A percentile compares a stretch with the other conserved stretches of the same genome.
Conservation (phyloP, 2,797 vertebrate species). For the Eutrigla gurnardus region DNA sequence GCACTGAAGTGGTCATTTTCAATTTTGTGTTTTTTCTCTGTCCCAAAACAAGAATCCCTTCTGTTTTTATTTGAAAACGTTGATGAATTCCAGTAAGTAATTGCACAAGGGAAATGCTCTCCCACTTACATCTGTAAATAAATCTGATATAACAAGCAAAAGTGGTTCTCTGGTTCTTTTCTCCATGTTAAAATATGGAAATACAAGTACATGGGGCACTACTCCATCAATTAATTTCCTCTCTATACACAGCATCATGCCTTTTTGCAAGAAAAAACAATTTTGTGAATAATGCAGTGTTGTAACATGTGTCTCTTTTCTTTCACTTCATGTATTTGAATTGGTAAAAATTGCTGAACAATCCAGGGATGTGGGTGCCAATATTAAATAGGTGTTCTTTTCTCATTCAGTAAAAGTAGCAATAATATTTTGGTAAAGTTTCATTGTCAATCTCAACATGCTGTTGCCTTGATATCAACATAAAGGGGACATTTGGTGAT, state of each 20-base stretch:
- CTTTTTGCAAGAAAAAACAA: background rate
- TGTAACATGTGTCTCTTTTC: background rate
- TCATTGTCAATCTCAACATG: background rate
- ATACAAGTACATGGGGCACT: background rate
- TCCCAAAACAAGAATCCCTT: constrained; percentile 31
- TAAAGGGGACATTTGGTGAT: background rate
- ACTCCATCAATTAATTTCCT: background rate
- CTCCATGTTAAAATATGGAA: background rate
- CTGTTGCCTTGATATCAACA: background rate
- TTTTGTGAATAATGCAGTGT: background rate
- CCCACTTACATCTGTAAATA: constrained; percentile 75
- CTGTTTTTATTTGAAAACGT: constrained; percentile 48
- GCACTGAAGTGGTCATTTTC: constrained; percentile 36
- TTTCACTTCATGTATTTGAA: background rate
- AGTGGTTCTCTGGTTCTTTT: background rate
- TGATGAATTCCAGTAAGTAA: constrained; percentile 56
- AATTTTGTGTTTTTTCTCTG: constrained; percentile 42
- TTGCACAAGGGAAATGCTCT: constrained; percentile 75
- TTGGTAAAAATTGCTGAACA: background rate
- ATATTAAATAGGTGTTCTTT: background rate
- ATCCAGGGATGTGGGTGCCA: background rate
- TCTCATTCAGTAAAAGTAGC: background rate
- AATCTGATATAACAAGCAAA: constrained; percentile 60
- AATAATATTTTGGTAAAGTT: background rate
- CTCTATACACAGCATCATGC: background rate